Evolutionary conservation across 2,113 vertebrate genomes (phyloP).

Genomic region (Lasiurus borealis): DNA sequence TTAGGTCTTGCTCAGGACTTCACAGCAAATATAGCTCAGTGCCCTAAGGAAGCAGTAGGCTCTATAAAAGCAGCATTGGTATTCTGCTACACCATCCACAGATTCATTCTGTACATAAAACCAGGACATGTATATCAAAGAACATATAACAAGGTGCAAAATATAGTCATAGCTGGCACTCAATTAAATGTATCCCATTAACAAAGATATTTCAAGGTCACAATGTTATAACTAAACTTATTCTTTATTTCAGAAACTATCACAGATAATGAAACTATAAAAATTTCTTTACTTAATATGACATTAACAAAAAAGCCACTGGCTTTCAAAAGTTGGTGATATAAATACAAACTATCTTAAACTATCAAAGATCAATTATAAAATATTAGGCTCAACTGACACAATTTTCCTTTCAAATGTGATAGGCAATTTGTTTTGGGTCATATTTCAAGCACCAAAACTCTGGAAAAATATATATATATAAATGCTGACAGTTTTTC

Average conservation of each 20-base stretch:
- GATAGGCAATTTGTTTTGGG: constrained; percentile 12
- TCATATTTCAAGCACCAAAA: background rate
- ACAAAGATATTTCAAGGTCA: constrained; percentile 34
- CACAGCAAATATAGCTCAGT: background rate
- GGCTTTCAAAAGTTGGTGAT: constrained; percentile 7
- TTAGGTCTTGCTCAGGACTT: constrained; percentile 70
- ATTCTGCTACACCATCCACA: constrained; percentile 3
- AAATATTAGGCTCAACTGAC: constrained; percentile 22
- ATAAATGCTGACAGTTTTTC: background rate
- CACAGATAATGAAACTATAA: constrained; percentile 28
- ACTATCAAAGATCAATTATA: constrained; percentile 21
- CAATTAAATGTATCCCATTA: constrained; percentile 26
- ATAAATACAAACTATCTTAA: constrained; percentile 11
- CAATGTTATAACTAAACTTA: background rate
- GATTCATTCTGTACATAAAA: constrained; percentile 20
- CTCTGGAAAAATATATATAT: background rate
- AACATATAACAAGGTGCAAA: background rate
- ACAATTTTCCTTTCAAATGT: background rate
- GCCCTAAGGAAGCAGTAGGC: background rate
- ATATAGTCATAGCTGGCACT: background rate
- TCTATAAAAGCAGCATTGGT: constrained; percentile 5
- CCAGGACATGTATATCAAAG: background rate
- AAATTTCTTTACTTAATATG: background rate
- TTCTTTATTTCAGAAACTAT: constrained; percentile 39
- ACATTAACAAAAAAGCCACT: constrained; percentile 40